phyloP scores from a whole-genome alignment of 2,797 vertebrate species.

The Lerista edwardsae region DNA sequence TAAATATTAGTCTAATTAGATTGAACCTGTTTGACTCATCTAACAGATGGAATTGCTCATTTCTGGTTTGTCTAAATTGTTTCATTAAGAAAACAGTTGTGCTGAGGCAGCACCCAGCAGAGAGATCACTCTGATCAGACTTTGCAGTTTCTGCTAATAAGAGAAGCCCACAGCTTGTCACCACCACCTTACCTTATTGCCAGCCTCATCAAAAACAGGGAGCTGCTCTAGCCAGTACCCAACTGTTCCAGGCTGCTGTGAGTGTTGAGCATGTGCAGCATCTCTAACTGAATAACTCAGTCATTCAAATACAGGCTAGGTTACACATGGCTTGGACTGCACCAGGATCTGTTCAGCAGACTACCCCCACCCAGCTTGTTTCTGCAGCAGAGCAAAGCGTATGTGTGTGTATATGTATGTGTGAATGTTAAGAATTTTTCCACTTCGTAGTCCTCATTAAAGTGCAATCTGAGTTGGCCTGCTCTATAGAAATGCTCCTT shows the following conservation, averaged over 20 bases:
- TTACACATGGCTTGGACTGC: background rate
- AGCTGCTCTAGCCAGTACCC: background rate
- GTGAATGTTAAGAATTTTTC: background rate
- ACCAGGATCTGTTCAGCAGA: background rate
- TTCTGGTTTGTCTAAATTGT: background rate
- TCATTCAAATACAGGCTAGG: no score
- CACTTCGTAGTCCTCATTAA: slow-evolving; percentile 44
- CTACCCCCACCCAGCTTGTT: slow-evolving; percentile 16
- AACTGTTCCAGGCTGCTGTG: background rate
- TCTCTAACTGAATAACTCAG: background rate
- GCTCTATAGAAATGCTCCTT: background rate
- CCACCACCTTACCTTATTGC: background rate
- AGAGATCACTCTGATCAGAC: background rate
- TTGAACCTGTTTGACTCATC: background rate
- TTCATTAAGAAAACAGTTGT: background rate
- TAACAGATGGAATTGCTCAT: background rate
- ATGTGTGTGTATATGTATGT: background rate
- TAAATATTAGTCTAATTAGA: background rate
- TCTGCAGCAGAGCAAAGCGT: background rate
- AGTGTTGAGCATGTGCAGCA: background rate
- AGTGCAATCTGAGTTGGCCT: slow-evolving; percentile 61
- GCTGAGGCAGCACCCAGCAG: background rate
- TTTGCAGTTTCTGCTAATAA: background rate
- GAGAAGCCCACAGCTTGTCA: background rate
- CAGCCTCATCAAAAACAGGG: background rate